phyloP scores from a whole-genome alignment of 2,113 vertebrate species.

The Mystacornis crossleyi region DNA sequence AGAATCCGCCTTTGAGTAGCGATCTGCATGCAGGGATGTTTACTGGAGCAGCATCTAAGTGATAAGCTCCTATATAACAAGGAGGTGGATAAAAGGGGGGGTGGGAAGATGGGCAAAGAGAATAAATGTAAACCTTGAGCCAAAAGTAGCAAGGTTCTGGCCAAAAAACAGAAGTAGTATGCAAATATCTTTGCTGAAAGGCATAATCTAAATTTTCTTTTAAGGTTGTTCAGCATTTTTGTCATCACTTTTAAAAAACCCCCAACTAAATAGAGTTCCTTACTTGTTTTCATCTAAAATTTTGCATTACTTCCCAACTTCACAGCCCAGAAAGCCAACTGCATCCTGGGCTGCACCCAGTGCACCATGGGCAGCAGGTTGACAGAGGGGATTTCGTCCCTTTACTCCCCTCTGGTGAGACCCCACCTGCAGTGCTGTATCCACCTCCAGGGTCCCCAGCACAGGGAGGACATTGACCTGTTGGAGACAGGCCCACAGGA shows the following conservation, averaged over 20 bases:
- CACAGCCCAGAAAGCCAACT: neutral
- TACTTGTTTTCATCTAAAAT: neutral
- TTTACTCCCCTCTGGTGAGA: neutral
- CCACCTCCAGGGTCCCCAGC: neutral
- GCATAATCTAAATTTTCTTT: neutral
- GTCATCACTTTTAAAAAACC: neutral
- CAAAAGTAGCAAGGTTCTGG: neutral
- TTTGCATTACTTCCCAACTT: neutral
- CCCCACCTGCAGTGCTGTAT: neutral
- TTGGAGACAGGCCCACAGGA: neutral
- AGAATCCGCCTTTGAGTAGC: neutral
- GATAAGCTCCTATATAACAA: neutral
- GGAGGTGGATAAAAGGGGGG: neutral
- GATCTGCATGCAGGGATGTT: neutral
- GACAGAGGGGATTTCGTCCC: neutral
- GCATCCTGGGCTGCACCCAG: neutral
- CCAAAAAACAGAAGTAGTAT: neutral
- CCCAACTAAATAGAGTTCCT: neutral
- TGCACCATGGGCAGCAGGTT: accelerated
- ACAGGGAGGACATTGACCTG: neutral
- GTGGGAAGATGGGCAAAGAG: neutral
- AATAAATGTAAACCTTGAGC: neutral
- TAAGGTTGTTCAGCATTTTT: neutral
- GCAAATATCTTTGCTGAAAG: neutral
- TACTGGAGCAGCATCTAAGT: neutral